These are phyloP conservation scores for Semicossyphus pulcher DNA, from an alignment of 2,113 vertebrate species.

Conservation along the genomic window DNA sequence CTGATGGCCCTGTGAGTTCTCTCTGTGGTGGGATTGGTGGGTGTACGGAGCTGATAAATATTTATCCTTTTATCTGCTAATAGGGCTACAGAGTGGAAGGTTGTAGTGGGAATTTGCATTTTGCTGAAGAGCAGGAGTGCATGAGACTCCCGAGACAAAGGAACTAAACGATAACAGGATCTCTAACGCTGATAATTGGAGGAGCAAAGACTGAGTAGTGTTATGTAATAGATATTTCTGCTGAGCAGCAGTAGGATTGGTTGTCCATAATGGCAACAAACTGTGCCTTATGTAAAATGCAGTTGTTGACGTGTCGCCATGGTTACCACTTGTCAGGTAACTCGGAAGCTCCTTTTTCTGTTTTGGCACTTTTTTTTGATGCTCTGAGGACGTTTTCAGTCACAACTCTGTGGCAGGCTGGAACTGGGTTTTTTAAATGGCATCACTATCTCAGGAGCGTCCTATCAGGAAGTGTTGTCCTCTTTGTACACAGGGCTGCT, in stretches of 20 bases:
- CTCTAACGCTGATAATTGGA: slow-evolving; percentile 20
- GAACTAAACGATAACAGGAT: slow-evolving; percentile 16
- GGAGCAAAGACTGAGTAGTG: background rate
- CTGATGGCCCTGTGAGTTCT: background rate
- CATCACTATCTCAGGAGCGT: slow-evolving; percentile 46
- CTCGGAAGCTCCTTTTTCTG: slow-evolving; percentile 1
- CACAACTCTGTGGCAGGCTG: slow-evolving; percentile 21
- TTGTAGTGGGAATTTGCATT: slow-evolving; percentile 24
- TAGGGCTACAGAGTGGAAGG: slow-evolving; percentile 20
- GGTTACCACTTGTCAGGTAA: slow-evolving; percentile 27
- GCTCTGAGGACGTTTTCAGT: slow-evolving; percentile 35
- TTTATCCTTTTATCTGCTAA: slow-evolving; percentile 41
- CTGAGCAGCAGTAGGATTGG: background rate
- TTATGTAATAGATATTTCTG: slow-evolving; percentile 41
- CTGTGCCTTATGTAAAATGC: slow-evolving; percentile 7
- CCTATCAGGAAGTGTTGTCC: slow-evolving; percentile 33
- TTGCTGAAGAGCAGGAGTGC: slow-evolving; percentile 19
- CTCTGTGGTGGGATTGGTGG: slow-evolving; percentile 4
- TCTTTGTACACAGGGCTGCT: background rate
- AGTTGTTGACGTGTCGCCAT: slow-evolving; percentile 25
- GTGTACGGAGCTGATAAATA: slow-evolving; percentile 15
- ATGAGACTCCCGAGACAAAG: slow-evolving; percentile 37
- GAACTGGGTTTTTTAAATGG: slow-evolving; percentile 56
- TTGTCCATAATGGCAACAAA: slow-evolving; percentile 2
- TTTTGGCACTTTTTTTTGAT: slow-evolving; percentile 14